phyloP scores from a whole-genome alignment of 2,113 vertebrate species.

The Ursus arctos region DNA sequence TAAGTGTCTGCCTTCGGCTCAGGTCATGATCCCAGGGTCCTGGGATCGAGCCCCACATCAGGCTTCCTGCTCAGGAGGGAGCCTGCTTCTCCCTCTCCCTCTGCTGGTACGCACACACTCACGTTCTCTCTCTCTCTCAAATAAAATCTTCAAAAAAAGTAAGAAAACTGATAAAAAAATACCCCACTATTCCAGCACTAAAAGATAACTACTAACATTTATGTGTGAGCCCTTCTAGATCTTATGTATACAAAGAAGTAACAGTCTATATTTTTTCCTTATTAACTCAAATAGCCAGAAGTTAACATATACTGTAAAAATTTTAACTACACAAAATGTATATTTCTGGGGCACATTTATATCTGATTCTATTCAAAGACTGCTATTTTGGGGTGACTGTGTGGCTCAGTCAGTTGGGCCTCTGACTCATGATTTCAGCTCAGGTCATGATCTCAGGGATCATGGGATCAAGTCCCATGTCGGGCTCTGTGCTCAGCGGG shows the following conservation, averaged over 20 bases:
- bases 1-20: background rate
- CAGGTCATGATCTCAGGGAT: background rate
- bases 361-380: background rate
- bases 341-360: background rate
- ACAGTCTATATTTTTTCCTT: background rate
- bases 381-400: background rate
- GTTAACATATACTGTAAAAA: background rate
- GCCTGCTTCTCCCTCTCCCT: background rate
- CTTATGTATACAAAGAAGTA: background rate
- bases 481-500: background rate
- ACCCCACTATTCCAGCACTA: background rate
- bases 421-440: background rate
- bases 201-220: background rate
- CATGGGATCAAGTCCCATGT: background rate
- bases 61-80: background rate
- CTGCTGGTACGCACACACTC: no score
- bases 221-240: background rate
- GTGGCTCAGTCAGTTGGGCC: background rate
- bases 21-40: background rate
- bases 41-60: background rate
- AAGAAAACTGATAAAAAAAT: constrained; percentile 10
- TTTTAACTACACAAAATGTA: background rate
- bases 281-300: background rate
- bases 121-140: background rate
- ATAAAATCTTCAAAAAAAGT: background rate